A percentile compares a stretch with the other conserved stretches of the same genome.
These are phyloP conservation scores for Physeter macrocephalus DNA, from an alignment of 2,113 vertebrate genomes.

Conservation along the genomic window DNA sequence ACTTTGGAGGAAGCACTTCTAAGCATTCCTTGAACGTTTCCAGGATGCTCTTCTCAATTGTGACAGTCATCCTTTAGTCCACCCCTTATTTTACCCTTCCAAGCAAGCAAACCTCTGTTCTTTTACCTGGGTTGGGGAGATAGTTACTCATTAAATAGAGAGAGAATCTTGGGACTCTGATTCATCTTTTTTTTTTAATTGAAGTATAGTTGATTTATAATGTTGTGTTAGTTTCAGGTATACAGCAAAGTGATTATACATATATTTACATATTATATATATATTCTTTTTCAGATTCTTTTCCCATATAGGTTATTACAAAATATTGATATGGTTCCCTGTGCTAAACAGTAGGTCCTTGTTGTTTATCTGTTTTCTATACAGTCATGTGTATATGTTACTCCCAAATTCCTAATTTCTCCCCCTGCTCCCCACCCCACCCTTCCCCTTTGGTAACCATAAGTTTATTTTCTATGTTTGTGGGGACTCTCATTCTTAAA, in stretches of 20 bases:
- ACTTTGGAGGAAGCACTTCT: not conserved
- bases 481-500: not conserved
- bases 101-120: not conserved
- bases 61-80: not conserved
- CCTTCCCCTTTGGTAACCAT: not conserved
- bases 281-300: not conserved
- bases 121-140: not conserved
- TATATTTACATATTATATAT: not conserved
- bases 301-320: not conserved
- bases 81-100: not conserved
- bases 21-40: not conserved
- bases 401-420: not conserved
- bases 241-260: not conserved
- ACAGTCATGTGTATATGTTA: not conserved
- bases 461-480: not conserved
- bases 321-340: not conserved
- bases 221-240: not conserved
- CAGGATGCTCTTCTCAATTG: not conserved
- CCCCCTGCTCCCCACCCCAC: not conserved
- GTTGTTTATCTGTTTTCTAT: not conserved
- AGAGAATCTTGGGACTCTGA: not conserved
- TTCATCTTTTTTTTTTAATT: not conserved
- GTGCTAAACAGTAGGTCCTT: not conserved
- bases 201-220: not conserved
- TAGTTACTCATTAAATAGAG: not conserved